Evolutionary conservation across 2,888 invertebrate genomes (phyloP), one percentile per base, ranked within the genome.

Genomic region (Sinotaia quadrata): DNA sequence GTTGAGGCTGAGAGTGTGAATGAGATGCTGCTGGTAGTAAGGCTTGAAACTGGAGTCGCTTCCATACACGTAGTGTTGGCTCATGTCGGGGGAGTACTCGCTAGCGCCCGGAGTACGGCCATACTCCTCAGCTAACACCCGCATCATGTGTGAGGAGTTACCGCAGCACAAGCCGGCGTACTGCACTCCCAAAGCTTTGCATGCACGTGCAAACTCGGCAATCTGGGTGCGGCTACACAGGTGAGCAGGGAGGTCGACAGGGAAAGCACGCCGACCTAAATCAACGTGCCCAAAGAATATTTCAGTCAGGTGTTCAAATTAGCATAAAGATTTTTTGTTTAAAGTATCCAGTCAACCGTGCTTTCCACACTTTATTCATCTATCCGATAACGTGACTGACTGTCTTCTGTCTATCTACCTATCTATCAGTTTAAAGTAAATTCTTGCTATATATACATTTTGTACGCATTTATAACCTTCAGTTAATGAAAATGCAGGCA

Each of bases 101-200:
- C 73, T 73, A 37, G 83, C 80, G 0, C 77, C 76, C 0, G 83
- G 80, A 3, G 49, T 63, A 15, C 79, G 72, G 0, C 81, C 83
- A 18, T 80, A 75, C 2, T 70, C 56, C 68, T 75, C 79, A 2
- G 81, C 78, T 67, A 84, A 65, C 8, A 72, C 67, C 15, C 82
- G 73, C 33, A 74, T 68, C 59, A 72, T 75, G 57, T 79, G 77
- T 1, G 80, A 62, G 12, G 75, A 58, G 58, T 81, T 80, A 10
- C 84, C 84, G 63, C 84, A 84, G 65, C 84, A 84, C 31, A 84
- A 70, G 0, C 84, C 84, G 8, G 82, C 67, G 65, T 82, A 82
- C 67, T 81, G 74, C 21, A 83, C 72, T 0, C 79, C 80, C 7
- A 81, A 71, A 36, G 75, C 74, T 60, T 78, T 71, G 31, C 75